phyloP scores from a whole-genome alignment of 2,797 vertebrate genomes.

The Oryzias sinensis region DNA sequence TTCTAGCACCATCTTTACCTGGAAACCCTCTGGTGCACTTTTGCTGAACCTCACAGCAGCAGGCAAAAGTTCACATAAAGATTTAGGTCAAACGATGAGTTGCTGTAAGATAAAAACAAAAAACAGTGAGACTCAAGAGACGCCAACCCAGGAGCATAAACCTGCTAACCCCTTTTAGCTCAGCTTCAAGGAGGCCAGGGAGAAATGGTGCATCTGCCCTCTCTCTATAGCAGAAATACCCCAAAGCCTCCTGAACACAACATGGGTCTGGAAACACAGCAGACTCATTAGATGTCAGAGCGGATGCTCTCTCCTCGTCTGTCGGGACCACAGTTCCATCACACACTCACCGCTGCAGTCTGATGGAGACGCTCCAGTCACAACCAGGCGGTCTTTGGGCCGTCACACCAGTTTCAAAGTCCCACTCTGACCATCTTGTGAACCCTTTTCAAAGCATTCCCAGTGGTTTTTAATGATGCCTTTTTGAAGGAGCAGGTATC shows the following conservation, averaged over 20 bases:
- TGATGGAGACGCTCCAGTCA: background rate
- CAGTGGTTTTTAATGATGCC: too few relatives aligned
- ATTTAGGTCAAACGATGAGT: background rate
- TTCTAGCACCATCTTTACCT: too few relatives aligned
- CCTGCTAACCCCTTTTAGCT: slow-evolving; percentile 33
- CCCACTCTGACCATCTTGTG: too few relatives aligned
- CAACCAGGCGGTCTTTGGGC: too few relatives aligned
- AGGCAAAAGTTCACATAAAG: background rate
- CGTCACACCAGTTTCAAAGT: too few relatives aligned
- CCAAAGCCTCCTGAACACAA: background rate
- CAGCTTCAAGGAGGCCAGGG: slow-evolving; percentile 6
- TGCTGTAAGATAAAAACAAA: background rate
- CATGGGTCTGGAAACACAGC: background rate
- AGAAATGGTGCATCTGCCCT: background rate
- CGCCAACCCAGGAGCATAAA: slow-evolving; percentile 1
- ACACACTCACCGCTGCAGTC: slow-evolving; percentile 17
- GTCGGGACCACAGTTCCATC: slow-evolving; percentile 27
- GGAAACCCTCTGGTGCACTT: too few relatives aligned
- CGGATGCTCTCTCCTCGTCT: slow-evolving; percentile 9
- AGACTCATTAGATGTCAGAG: slow-evolving; percentile 15
- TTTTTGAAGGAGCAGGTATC: too few relatives aligned
- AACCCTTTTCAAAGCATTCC: too few relatives aligned
- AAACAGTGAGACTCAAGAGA: slow-evolving; percentile 15
- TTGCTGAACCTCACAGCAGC: background rate
- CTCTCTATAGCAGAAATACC: slow-evolving; percentile 4